Evolutionary conservation across 2,797 vertebrate genomes (phyloP), one percentile per base, ranked within the genome.

Genomic region (Helostoma temminkii): DNA sequence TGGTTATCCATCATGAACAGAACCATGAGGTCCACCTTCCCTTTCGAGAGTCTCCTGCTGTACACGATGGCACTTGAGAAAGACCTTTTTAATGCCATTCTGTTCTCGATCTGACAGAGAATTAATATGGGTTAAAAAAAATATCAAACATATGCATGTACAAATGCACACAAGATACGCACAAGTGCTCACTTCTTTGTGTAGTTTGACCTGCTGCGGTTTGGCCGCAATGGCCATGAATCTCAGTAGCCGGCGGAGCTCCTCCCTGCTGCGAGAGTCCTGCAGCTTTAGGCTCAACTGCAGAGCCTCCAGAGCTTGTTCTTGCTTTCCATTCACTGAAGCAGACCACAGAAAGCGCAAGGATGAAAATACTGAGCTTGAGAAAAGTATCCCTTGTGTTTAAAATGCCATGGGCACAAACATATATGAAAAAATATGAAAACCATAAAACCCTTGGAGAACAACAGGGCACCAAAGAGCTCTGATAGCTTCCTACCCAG

Each of bases 1-100:
- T 99, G 96, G 77, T 97, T 94, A 80, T 99, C 97, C 87, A 98
- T 93, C 83, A 99, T 95, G 82, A 99, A 99, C 55, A 99, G 92
- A 78, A 99, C 94, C 78, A 99, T 94, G 77, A 99, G 92, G 82
- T 98, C 98, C 68, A 96, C 96, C 80, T 99, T 99, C 68, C 97
- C 98, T 89, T 97, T 98, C 58, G 96, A 95, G 78, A 99, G 91
- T 78, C 90, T 94, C 81, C 93, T 93, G 66, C 96, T 96, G 84
- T 95, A 95, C 78, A 99, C 93, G 25, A 99, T 94, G 52, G 97
- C 95, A 84, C 93, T 95, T 24, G 96, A 96, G 76, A 99, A 99
- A 0, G 94, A 95, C 85, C 98, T 95, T 89, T 98, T 99, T 87
- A 99, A 96, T 9, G 96, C 95, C 97, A 99, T 98, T 75, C 96